Evolutionary conservation across 2,113 vertebrate species (phyloP).

Genomic region (Dasyornis broadbenti): DNA sequence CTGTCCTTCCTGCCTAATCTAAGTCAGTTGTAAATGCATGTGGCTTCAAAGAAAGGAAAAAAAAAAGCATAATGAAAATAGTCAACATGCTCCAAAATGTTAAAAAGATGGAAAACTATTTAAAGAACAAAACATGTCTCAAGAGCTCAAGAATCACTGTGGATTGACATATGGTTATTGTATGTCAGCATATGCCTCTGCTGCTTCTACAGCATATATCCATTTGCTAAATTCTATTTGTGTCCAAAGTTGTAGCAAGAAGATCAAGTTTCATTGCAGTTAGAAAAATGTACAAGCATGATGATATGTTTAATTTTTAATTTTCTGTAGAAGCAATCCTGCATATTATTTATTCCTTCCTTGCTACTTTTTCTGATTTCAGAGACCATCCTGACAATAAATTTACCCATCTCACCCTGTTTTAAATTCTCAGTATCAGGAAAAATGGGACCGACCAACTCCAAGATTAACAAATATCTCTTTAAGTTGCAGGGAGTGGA

Average conservation of each 20-base stretch:
- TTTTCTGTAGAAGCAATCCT: background rate
- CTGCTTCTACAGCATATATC: background rate
- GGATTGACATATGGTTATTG: background rate
- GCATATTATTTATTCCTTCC: background rate
- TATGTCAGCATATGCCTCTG: slow-evolving; percentile 13
- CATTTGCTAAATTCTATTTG: background rate
- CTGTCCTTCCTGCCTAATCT: background rate
- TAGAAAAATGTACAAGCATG: background rate
- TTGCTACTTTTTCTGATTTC: background rate
- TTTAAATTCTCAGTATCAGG: background rate
- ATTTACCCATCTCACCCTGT: background rate
- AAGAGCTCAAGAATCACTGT: background rate
- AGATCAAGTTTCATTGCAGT: background rate
- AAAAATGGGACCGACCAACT: background rate
- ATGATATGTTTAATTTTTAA: background rate
- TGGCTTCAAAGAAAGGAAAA: background rate
- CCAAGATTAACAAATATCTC: background rate
- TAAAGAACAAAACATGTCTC: background rate
- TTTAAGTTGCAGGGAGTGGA: background rate
- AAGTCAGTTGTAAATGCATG: background rate
- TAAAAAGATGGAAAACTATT: slow-evolving; percentile 32
- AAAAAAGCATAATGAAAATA: background rate
- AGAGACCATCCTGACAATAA: background rate
- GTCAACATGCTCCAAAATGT: background rate
- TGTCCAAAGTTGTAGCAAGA: background rate